Conservation (phyloP, 1,140 invertebrate genomes). For the Brachionus rotundiformis region DNA sequence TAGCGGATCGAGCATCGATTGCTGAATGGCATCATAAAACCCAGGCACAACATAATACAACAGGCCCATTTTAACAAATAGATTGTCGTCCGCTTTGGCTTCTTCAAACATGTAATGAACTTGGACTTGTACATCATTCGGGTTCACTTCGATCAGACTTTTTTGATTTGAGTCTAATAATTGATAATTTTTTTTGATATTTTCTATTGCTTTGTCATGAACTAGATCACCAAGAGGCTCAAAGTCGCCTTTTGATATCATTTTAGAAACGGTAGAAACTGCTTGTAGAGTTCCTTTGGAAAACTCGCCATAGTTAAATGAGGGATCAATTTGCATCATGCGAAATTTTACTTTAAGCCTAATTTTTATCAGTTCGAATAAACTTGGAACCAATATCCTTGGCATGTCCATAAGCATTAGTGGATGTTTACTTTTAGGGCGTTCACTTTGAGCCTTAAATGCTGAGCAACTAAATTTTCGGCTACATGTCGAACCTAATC, state of each 20-base stretch:
- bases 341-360: conserved; percentile 30
- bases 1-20: background rate
- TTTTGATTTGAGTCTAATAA: background rate
- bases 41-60: conserved; percentile 43
- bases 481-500: background rate
- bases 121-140: conserved; percentile 39
- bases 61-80: conserved; percentile 44
- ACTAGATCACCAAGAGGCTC: conserved; percentile 4
- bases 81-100: conserved; percentile 17
- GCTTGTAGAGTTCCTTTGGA: conserved; percentile 39
- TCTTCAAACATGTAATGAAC: conserved; percentile 36
- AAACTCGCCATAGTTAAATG: conserved; percentile 46
- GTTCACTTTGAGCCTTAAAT: background rate
- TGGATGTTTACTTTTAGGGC: background rate
- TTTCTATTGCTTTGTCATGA: background rate
- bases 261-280: conserved; percentile 28
- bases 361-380: conserved; percentile 23
- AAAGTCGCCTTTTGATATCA: conserved; percentile 36
- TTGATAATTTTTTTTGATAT: conserved; percentile 36
- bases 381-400: background rate
- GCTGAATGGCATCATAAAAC: conserved; percentile 27
- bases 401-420: conserved; percentile 45
- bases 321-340: conserved; percentile 37
- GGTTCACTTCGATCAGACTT: background rate
- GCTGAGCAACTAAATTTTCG: background rate